Percentiles rank a stretch among this genome's conserved stretches.
These are phyloP conservation scores for Oncorhynchus clarkii DNA, from an alignment of 2,113 vertebrate genomes.

Conservation along the genomic window DNA sequence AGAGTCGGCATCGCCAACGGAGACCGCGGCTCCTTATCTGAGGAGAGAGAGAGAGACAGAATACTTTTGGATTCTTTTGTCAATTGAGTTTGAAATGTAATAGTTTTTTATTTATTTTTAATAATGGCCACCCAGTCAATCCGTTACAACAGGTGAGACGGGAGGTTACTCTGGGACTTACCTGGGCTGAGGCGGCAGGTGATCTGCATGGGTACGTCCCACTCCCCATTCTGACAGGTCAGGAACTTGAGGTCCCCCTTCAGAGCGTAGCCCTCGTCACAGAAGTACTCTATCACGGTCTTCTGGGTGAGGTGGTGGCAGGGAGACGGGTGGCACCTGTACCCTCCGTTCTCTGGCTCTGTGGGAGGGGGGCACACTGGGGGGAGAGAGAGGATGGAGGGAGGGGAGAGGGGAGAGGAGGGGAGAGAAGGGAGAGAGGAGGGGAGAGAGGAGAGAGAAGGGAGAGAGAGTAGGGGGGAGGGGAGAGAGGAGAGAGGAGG, in stretches of 20 bases:
- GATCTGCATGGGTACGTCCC: conserved; percentile 92
- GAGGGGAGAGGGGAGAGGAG: background rate
- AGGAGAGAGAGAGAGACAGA: background rate
- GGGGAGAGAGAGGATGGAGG: background rate
- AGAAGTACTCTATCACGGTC: conserved; percentile 96
- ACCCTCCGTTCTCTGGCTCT: conserved; percentile 93
- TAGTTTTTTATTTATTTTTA: no score
- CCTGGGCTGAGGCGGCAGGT: conserved; percentile 91
- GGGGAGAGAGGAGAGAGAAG: no score
- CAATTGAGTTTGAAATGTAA: no score
- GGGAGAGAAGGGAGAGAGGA: background rate
- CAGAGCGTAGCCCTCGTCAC: conserved; percentile 90
- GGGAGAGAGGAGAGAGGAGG: no score
- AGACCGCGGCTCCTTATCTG: conserved; percentile 85
- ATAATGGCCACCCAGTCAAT: no score
- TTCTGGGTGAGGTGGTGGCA: conserved; percentile 84
- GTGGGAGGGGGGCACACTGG: conserved; percentile 89
- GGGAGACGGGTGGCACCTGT: conserved; percentile 89
- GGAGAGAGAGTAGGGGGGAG: background rate
- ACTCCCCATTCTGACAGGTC: conserved; percentile 94
- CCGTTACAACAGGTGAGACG: no score
- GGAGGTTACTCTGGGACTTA: conserved; percentile 38
- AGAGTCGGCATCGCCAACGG: conserved; percentile 86
- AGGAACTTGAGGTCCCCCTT: conserved; percentile 96
- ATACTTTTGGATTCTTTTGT: no score